phyloP scores from a whole-genome alignment of 1,140 invertebrate genomes.

The Procambarus virginalis region DNA sequence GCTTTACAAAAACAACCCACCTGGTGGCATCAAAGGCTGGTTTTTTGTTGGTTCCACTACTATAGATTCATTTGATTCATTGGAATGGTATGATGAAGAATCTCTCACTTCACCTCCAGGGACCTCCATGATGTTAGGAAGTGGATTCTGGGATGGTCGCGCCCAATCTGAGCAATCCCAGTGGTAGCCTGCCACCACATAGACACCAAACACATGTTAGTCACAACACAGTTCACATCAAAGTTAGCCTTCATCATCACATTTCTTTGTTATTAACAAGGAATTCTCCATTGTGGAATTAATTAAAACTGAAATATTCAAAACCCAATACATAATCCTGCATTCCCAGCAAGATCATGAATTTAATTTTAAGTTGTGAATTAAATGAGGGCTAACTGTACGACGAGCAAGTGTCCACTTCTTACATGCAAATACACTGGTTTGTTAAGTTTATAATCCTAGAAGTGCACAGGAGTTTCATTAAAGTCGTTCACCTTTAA shows the following conservation, averaged over 20 bases:
- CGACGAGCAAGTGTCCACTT: background rate
- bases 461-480: background rate
- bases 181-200: conserved; percentile 83
- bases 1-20: conserved; percentile 72
- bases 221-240: conserved; percentile 13
- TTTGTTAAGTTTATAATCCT: background rate
- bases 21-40: conserved; percentile 73
- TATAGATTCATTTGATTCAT: conserved; percentile 88
- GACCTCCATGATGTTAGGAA: conserved; percentile 94
- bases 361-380: no score
- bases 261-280: background rate
- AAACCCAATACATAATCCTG: no score
- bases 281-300: no score
- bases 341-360: no score
- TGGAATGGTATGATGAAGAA: conserved; percentile 90
- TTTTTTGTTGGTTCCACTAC: conserved; percentile 75
- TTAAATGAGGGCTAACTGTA: background rate
- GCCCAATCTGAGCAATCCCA: conserved; percentile 98
- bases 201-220: conserved; percentile 35
- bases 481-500: background rate
- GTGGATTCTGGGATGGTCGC: conserved; percentile 84
- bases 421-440: background rate
- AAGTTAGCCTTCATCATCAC: background rate
- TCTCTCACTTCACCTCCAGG: conserved; percentile 92
- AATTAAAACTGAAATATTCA: no score